phyloP scores from a whole-genome alignment of 92 coral and sea anemone genomes.

The Montipora capitata region DNA sequence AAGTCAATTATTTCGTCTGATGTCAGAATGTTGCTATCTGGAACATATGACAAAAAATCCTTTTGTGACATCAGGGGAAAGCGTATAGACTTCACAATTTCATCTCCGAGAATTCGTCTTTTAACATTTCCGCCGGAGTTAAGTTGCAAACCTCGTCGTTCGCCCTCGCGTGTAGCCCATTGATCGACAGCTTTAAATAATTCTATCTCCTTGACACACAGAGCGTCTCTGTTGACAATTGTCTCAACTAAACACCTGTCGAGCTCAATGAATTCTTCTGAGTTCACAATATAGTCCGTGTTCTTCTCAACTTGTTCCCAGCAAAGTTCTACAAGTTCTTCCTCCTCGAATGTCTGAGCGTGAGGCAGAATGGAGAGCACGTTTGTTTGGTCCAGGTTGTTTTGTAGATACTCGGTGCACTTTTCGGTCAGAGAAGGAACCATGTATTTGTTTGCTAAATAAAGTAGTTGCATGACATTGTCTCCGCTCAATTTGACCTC shows the following conservation, averaged over 20 bases:
- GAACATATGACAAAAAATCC: constrained; percentile 38
- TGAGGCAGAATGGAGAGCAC: constrained; percentile 41
- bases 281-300: constrained; percentile 17
- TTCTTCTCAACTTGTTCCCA: constrained; percentile 41
- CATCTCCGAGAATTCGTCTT: constrained; percentile 37
- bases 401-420: constrained; percentile 25
- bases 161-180: constrained; percentile 33
- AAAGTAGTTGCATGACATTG: constrained; percentile 33
- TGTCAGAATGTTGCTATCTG: constrained; percentile 45
- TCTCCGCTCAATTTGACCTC: constrained; percentile 35
- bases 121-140: background rate
- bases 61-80: constrained; percentile 52
- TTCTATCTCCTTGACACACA: constrained; percentile 20
- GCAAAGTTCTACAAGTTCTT: constrained; percentile 21
- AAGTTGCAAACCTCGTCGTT: constrained; percentile 6
- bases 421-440: constrained; percentile 45
- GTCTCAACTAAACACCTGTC: constrained; percentile 29
- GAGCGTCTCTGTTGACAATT: constrained; percentile 39
- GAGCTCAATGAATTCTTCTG: constrained; percentile 31
- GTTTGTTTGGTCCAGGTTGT: constrained; percentile 20
- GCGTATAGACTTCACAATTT: constrained; percentile 31
- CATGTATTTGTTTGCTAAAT: constrained; percentile 55
- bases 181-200: constrained; percentile 56
- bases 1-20: constrained; percentile 25
- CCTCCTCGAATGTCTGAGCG: constrained; percentile 19